phyloP scores from a whole-genome alignment of 2,888 invertebrate species.

The Ophioninae sp. region DNA sequence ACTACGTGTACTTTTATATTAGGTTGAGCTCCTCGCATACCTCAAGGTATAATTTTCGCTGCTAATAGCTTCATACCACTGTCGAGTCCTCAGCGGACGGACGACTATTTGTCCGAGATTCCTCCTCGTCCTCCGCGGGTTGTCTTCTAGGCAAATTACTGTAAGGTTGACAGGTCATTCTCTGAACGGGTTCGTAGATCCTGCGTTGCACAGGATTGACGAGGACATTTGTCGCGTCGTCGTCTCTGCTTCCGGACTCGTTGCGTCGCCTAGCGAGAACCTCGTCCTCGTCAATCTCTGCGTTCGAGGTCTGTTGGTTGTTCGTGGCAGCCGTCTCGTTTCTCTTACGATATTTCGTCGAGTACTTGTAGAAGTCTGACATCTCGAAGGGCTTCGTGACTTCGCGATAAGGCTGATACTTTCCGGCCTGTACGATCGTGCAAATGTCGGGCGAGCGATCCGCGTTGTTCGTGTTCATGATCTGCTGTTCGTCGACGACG shows the following conservation, averaged over 20 bases:
- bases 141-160: conserved; percentile 63
- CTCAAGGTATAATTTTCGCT: background rate
- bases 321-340: conserved; percentile 68
- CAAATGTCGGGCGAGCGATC: conserved; percentile 86
- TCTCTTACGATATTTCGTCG: conserved; percentile 93
- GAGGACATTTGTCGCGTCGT: conserved; percentile 36
- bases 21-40: background rate
- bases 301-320: conserved; percentile 41
- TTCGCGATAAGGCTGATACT: conserved; percentile 95
- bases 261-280: conserved; percentile 35
- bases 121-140: conserved; percentile 18
- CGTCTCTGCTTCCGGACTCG: conserved; percentile 46
- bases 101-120: conserved; percentile 41
- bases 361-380: conserved; percentile 99
- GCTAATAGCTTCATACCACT: conserved; percentile 52
- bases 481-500: conserved; percentile 72
- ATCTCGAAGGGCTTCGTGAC: conserved; percentile 98
- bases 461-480: conserved; percentile 72
- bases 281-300: conserved; percentile 44
- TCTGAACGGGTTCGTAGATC: conserved; percentile 74
- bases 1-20: background rate
- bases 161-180: conserved; percentile 76
- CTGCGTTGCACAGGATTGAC: conserved; percentile 71
- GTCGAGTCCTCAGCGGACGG: conserved; percentile 61
- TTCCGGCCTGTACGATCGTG: conserved; percentile 93